Conservation (phyloP, 2,888 invertebrate species). For the Sthenelais limicola region DNA sequence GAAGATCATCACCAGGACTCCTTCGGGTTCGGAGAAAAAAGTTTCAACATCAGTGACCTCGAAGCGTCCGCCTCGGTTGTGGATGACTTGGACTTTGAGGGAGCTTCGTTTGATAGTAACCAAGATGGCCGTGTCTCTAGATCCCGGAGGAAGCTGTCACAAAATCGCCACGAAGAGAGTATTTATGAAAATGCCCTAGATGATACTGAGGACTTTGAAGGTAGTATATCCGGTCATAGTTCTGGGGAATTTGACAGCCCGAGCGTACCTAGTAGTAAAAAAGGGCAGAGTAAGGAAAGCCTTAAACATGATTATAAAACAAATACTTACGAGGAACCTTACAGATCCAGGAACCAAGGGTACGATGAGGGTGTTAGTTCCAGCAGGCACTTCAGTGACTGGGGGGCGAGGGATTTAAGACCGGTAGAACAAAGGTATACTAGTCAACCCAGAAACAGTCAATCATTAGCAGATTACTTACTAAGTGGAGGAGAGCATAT, state of each 20-base stretch:
- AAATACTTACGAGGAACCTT: too few relatives aligned
- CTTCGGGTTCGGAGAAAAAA: slow-evolving; percentile 59
- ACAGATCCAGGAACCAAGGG: background rate
- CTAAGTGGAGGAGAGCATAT: slow-evolving; percentile 3
- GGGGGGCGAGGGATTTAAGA: too few relatives aligned
- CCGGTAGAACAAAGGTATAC: too few relatives aligned
- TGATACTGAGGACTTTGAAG: slow-evolving; percentile 31
- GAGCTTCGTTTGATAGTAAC: slow-evolving; percentile 16
- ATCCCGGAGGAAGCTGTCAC: background rate
- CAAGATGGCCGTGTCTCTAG: slow-evolving; percentile 6
- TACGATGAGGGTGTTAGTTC: background rate
- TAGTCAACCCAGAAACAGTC: slow-evolving; percentile 22
- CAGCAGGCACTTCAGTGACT: too few relatives aligned
- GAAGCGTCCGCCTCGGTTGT: slow-evolving; percentile 65
- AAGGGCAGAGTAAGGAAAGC: background rate
- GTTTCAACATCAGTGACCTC: slow-evolving; percentile 66
- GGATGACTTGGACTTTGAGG: slow-evolving; percentile 33
- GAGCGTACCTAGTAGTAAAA: background rate
- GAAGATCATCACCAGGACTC: slow-evolving; percentile 51
- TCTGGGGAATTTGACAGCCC: background rate
- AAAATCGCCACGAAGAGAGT: too few relatives aligned
- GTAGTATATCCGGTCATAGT: slow-evolving; percentile 3
- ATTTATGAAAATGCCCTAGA: too few relatives aligned
- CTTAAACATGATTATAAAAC: background rate
- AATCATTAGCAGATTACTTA: slow-evolving; percentile 18